Percentiles rank a stretch among this genome's conserved stretches.
Evolutionary conservation across 2,113 vertebrate species (phyloP).

Genomic region (Dissostichus mawsoni): DNA sequence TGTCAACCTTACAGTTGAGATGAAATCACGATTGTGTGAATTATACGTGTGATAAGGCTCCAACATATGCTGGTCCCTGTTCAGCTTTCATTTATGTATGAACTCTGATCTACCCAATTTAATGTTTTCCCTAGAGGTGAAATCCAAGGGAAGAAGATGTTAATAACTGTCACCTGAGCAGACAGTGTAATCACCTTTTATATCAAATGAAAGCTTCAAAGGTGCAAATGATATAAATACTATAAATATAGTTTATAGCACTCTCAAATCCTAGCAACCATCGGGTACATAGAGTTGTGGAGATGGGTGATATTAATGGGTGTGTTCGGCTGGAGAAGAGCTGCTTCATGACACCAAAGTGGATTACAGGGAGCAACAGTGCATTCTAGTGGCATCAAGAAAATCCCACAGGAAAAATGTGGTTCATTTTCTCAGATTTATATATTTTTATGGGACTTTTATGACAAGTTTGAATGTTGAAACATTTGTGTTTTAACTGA

Average conservation of each 20-base stretch:
- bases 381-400: slow-evolving; percentile 65
- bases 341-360: slow-evolving; percentile 8
- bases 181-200: slow-evolving; percentile 42
- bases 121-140: slow-evolving; percentile 53
- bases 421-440: background rate
- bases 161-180: slow-evolving; percentile 61
- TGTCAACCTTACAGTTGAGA: slow-evolving; percentile 29
- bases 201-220: slow-evolving; percentile 60
- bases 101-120: slow-evolving; percentile 62
- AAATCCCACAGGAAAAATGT: slow-evolving; percentile 10
- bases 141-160: slow-evolving; percentile 52
- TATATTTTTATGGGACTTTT: background rate
- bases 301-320: slow-evolving; percentile 56
- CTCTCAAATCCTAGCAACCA: slow-evolving; percentile 62
- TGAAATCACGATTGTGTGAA: slow-evolving; percentile 44
- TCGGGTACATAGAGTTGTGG: slow-evolving; percentile 45
- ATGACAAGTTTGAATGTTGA: background rate
- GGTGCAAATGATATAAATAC: slow-evolving; percentile 53
- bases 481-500: background rate
- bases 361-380: slow-evolving; percentile 73
- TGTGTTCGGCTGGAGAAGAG: slow-evolving; percentile 46
- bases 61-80: slow-evolving; percentile 16
- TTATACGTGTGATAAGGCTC: slow-evolving; percentile 37
- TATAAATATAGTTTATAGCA: slow-evolving; percentile 33
- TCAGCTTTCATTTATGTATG: slow-evolving; percentile 64